phyloP scores from a whole-genome alignment of 1,140 invertebrate species.

The Pectinophora gossypiella region DNA sequence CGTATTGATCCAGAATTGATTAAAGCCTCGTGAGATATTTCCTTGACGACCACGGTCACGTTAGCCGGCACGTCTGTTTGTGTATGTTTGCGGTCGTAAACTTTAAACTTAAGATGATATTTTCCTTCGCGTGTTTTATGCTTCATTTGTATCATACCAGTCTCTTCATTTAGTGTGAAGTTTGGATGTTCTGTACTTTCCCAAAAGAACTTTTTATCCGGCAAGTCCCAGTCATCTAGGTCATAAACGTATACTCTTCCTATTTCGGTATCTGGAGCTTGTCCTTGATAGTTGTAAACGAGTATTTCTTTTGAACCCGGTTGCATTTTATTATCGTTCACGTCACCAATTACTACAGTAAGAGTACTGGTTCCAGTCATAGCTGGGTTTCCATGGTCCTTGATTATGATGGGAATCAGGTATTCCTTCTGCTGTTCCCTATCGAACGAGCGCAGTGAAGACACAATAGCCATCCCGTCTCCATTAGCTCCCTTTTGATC shows the following conservation, averaged over 20 bases:
- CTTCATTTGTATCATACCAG: conserved; percentile 96
- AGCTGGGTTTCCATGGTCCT: conserved; percentile 90
- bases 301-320: conserved; percentile 97
- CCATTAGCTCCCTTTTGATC: conserved; percentile 97
- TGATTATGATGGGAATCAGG: conserved; percentile 94
- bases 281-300: conserved; percentile 96
- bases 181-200: conserved; percentile 87
- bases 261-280: conserved; percentile 94
- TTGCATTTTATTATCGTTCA: conserved; percentile 98
- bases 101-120: conserved; percentile 92
- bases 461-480: conserved; percentile 96
- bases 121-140: conserved; percentile 91
- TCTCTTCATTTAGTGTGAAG: conserved; percentile 92
- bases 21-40: conserved; percentile 96
- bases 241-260: conserved; percentile 97
- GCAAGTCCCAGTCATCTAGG: conserved; percentile 97
- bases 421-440: conserved; percentile 97
- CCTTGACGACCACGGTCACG: conserved; percentile 94
- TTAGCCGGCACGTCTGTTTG: conserved; percentile 94
- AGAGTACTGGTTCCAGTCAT: conserved; percentile 97
- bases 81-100: conserved; percentile 95
- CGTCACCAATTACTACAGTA: conserved; percentile 96
- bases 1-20: conserved; percentile 96
- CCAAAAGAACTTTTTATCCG: conserved; percentile 98
- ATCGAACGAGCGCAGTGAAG: conserved; percentile 93